Conservation (phyloP, 2,888 invertebrate species). For the Cordilura impudica region DNA sequence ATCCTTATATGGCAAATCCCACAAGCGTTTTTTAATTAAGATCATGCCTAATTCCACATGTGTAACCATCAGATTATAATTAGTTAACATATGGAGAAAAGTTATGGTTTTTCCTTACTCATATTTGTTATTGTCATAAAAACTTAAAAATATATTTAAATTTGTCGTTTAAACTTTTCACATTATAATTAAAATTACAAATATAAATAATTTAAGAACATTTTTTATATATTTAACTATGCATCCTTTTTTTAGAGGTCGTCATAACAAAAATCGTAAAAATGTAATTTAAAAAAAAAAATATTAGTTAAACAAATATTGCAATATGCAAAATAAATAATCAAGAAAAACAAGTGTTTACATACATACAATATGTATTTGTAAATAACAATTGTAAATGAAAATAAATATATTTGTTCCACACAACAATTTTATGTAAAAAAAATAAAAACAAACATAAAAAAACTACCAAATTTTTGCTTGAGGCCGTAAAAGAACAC, state of each 20-base stretch:
- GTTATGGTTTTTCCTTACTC: too few relatives aligned
- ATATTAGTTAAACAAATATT: constrained; percentile 30
- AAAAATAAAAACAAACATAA: constrained; percentile 6
- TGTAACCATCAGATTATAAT: too few relatives aligned
- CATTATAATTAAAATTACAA: too few relatives aligned
- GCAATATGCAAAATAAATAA: neutral
- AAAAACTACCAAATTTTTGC: constrained; percentile 30
- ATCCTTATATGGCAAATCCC: too few relatives aligned
- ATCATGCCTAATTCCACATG: too few relatives aligned
- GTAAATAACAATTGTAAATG: constrained; percentile 30
- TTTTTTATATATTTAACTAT: too few relatives aligned
- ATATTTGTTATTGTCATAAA: too few relatives aligned
- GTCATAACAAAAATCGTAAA: constrained; percentile 13
- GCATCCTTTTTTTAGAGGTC: constrained; percentile 14
- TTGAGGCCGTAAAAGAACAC: constrained; percentile 46
- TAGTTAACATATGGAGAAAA: too few relatives aligned
- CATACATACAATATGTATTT: constrained; percentile 5
- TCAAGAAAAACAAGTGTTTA: neutral
- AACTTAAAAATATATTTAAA: too few relatives aligned
- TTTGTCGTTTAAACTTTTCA: too few relatives aligned
- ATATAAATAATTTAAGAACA: too few relatives aligned
- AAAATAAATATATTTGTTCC: neutral
- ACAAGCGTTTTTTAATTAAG: too few relatives aligned
- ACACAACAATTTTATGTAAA: constrained; percentile 33
- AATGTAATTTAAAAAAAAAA: constrained; percentile 27